A percentile compares a stretch with the other conserved stretches of the same genome.
Evolutionary conservation across 2,888 invertebrate species (phyloP).

Genomic region (Drosophila atripex): DNA sequence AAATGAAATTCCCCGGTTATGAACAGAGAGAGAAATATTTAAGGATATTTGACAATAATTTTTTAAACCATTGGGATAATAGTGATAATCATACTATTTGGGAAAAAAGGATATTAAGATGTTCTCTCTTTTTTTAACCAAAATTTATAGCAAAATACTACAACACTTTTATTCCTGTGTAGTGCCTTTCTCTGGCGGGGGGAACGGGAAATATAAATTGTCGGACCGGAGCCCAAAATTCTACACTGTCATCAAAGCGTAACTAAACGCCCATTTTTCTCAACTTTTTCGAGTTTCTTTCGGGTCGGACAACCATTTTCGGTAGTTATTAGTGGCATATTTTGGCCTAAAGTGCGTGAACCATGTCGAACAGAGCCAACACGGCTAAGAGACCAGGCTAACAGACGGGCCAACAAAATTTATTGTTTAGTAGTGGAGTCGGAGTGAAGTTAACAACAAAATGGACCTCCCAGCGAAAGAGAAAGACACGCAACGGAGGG

Average conservation of each 20-base stretch:
- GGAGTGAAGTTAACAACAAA: slow-evolving; percentile 73
- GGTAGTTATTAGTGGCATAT: slow-evolving; percentile 80
- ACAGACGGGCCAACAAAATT: slow-evolving; percentile 59
- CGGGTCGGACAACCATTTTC: slow-evolving; percentile 66
- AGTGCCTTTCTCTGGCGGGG: slow-evolving; percentile 30
- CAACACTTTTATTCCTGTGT: background rate
- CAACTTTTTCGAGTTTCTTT: slow-evolving; percentile 51
- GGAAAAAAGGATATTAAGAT: too few species aligned
- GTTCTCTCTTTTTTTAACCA: too few species aligned
- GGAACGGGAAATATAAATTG: slow-evolving; percentile 75
- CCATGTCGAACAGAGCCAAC: slow-evolving; percentile 67
- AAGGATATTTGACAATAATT: background rate
- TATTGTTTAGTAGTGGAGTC: slow-evolving; percentile 67
- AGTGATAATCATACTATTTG: too few species aligned
- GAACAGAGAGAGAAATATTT: slow-evolving; percentile 31
- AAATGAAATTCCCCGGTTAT: slow-evolving; percentile 54
- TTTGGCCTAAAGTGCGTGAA: slow-evolving; percentile 80
- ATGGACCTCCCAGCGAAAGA: slow-evolving; percentile 73
- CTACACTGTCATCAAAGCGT: slow-evolving; percentile 84
- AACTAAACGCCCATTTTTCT: slow-evolving; percentile 83
- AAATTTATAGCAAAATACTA: background rate
- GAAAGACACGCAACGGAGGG: slow-evolving; percentile 66
- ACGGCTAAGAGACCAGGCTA: slow-evolving; percentile 46
- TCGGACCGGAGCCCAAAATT: slow-evolving; percentile 47
- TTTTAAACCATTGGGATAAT: too few species aligned